phyloP scores from a whole-genome alignment of 64 coral and sea anemone genomes.

The Pocillopora damicornis region DNA sequence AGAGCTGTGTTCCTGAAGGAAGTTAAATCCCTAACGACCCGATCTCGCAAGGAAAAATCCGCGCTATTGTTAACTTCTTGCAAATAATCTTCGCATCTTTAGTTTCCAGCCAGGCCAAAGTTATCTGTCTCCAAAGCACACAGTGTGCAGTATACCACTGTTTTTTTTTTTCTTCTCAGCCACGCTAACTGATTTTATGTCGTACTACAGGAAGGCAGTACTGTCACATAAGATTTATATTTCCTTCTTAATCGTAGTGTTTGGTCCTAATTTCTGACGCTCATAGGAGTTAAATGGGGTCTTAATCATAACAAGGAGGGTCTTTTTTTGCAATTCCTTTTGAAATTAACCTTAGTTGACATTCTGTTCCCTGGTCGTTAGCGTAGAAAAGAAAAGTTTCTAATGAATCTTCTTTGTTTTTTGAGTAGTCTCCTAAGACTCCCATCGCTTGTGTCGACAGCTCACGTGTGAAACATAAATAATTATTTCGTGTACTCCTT shows the following conservation, averaged over 20 bases:
- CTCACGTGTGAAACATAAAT: neutral
- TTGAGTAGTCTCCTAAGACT: neutral
- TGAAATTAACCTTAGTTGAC: neutral
- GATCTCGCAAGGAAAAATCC: neutral
- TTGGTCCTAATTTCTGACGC: neutral
- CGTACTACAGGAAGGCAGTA: neutral
- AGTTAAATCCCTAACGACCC: neutral
- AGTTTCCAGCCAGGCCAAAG: neutral
- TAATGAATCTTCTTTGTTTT: constrained; percentile 16
- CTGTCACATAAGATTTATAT: neutral
- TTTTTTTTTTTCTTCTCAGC: neutral
- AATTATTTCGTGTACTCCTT: neutral
- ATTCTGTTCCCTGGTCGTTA: neutral
- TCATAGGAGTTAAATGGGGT: neutral
- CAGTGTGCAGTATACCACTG: neutral
- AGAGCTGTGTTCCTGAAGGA: neutral
- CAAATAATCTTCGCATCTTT: neutral
- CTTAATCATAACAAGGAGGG: neutral
- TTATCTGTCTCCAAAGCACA: neutral
- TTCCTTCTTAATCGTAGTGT: neutral
- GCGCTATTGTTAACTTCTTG: neutral
- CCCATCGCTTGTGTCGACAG: neutral
- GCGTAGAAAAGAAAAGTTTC: neutral
- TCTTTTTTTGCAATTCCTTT: neutral
- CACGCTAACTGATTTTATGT: neutral